Evolutionary conservation across 2,113 vertebrate genomes (phyloP).

Genomic region (Takifugu bimaculatus): DNA sequence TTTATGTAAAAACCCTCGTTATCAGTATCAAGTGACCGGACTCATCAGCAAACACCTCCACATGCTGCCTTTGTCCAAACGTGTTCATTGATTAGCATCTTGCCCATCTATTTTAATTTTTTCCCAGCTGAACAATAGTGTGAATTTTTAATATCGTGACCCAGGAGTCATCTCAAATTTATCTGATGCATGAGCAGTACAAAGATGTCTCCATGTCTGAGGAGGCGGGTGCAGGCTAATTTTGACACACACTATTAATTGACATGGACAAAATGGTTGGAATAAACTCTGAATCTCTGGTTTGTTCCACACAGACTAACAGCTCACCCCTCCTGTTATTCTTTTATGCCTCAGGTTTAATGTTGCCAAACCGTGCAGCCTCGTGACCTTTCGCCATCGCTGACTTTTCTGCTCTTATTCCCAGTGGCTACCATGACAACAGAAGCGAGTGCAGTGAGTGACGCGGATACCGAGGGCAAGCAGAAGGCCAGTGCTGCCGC

Average conservation of each 20-base stretch:
- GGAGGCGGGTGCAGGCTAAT: too few species aligned
- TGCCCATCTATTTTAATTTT: background rate
- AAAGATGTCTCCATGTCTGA: too few species aligned
- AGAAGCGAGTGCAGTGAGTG: slow-evolving; percentile 80
- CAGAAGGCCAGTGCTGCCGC: slow-evolving; percentile 54
- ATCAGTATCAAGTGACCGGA: background rate
- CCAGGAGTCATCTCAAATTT: too few species aligned
- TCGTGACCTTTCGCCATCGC: slow-evolving; percentile 52
- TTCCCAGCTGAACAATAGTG: background rate
- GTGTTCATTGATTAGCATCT: background rate
- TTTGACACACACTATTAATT: too few species aligned
- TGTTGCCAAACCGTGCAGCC: slow-evolving; percentile 21
- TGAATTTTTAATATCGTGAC: background rate
- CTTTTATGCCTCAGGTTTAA: slow-evolving; percentile 17
- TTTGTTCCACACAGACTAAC: background rate
- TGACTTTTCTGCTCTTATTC: slow-evolving; percentile 55
- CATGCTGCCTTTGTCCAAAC: background rate
- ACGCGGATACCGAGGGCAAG: slow-evolving; percentile 70
- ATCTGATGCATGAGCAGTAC: too few species aligned
- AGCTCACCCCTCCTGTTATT: background rate
- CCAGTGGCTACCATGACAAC: slow-evolving; percentile 90
- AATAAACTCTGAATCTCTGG: background rate
- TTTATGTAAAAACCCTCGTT: background rate
- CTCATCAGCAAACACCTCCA: background rate
- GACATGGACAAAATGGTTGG: too few species aligned